Evolutionary conservation across 2,888 invertebrate species (phyloP).

Genomic region (Dolichomitus sp.): DNA sequence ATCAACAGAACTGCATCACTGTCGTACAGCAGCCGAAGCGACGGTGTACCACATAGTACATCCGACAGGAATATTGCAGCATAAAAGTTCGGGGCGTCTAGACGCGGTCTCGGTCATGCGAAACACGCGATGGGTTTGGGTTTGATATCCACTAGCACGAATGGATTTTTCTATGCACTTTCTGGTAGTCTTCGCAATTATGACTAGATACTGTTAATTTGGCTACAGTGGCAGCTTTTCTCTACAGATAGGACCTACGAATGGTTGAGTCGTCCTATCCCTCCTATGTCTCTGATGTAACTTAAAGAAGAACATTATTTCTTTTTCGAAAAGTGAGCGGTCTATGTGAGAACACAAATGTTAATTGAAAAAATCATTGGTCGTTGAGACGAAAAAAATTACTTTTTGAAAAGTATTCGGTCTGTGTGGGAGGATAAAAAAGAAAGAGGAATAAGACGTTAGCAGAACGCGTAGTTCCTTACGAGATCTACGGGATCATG

Average conservation of each 20-base stretch:
- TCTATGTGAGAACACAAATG: too few species aligned
- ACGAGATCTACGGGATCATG: background rate
- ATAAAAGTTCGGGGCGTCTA: background rate
- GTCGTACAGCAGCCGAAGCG: background rate
- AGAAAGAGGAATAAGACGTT: background rate
- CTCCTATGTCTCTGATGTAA: too few species aligned
- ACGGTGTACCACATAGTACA: background rate
- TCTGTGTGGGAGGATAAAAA: background rate
- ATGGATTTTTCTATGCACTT: background rate
- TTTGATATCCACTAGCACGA: background rate
- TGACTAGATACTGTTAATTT: too few species aligned
- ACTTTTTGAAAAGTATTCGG: too few species aligned
- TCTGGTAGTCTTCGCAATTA: background rate
- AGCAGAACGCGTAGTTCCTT: background rate
- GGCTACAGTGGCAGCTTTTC: too few species aligned
- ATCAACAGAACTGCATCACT: conserved; percentile 1
- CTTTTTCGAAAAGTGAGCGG: too few species aligned
- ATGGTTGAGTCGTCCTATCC: too few species aligned
- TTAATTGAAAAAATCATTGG: too few species aligned
- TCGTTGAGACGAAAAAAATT: too few species aligned
- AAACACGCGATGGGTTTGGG: background rate
- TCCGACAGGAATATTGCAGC: background rate
- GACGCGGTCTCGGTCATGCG: background rate
- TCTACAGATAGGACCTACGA: too few species aligned
- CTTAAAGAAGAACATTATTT: too few species aligned